Percentiles rank a stretch among this genome's conserved stretches.
These are phyloP conservation scores for Physeter macrocephalus DNA, from an alignment of 2,113 vertebrate genomes.

Conservation along the genomic window DNA sequence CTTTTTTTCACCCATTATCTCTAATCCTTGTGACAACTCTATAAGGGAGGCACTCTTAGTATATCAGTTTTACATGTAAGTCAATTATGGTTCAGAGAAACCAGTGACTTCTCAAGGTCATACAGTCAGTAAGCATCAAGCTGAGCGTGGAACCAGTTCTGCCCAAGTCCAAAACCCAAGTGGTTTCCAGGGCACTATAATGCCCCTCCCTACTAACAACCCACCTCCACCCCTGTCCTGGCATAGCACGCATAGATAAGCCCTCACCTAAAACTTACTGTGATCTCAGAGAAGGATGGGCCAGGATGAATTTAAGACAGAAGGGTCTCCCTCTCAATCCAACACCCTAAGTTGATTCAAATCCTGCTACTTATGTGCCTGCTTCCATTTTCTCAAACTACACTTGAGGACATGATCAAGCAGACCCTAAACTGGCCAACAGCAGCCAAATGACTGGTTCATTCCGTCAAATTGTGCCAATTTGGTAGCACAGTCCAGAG, in stretches of 20 bases:
- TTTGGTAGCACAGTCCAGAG: not conserved
- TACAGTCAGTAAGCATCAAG: not conserved
- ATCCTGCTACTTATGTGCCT: not conserved
- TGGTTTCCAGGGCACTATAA: not conserved
- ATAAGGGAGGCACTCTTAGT: not conserved
- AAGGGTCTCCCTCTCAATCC: not conserved
- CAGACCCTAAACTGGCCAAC: not conserved
- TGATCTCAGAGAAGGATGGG: not conserved
- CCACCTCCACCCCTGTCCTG: not conserved
- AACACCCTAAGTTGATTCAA: not conserved
- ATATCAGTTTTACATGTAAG: not conserved
- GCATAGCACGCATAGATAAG: not conserved
- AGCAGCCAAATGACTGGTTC: not conserved
- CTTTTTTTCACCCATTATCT: not conserved
- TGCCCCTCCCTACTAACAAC: not conserved
- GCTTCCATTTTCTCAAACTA: not conserved
- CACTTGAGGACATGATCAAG: not conserved
- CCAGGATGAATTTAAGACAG: not conserved
- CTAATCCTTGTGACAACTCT: not conserved
- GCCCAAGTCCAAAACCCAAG: not conserved
- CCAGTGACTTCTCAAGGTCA: not conserved
- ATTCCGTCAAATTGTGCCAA: not conserved
- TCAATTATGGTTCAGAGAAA: not conserved
- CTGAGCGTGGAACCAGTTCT: not conserved
- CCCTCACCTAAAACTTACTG: not conserved